A percentile compares a stretch with the other conserved stretches of the same genome.
Evolutionary conservation across 2,797 vertebrate genomes (phyloP).

Genomic region (Sebastes miniatus): DNA sequence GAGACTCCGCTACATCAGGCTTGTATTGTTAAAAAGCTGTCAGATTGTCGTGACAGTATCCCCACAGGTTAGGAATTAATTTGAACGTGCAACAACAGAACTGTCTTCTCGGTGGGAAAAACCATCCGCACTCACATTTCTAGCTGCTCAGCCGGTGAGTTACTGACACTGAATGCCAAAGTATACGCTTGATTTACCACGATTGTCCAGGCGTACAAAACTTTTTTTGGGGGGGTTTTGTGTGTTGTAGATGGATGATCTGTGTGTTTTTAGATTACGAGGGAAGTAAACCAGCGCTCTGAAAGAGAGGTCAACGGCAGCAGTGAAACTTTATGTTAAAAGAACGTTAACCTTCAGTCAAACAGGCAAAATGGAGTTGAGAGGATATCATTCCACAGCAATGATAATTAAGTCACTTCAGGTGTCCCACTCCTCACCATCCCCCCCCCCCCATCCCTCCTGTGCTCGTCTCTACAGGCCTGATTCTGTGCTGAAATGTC

Average conservation of each 20-base stretch:
- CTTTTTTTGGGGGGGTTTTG: rapidly evolving
- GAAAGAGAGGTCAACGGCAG: neutral
- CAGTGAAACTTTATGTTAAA: neutral
- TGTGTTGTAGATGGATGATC: neutral
- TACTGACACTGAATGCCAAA: neutral
- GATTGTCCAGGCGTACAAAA: neutral
- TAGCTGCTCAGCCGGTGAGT: conserved; percentile 2
- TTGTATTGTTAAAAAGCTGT: conserved; percentile 53
- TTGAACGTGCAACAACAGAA: conserved; percentile 45
- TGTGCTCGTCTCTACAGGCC: conserved; percentile 25
- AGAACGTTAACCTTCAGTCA: conserved; percentile 36
- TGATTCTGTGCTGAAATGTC: conserved; percentile 67
- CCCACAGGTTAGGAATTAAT: conserved; percentile 69
- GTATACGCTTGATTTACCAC: neutral
- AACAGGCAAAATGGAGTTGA: conserved; percentile 16
- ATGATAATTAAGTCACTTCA: conserved; percentile 69
- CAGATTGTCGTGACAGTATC: conserved; percentile 47
- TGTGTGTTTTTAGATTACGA: neutral
- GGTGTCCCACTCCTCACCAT: conserved; percentile 7
- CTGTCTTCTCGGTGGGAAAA: conserved; percentile 27
- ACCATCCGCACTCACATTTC: neutral
- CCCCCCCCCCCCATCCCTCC: neutral
- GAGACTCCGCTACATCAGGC: conserved; percentile 37
- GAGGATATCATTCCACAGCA: conserved; percentile 51
- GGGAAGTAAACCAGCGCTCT: neutral